Evolutionary conservation across 2,797 vertebrate genomes (phyloP).

Genomic region (Darevskia mixta): DNA sequence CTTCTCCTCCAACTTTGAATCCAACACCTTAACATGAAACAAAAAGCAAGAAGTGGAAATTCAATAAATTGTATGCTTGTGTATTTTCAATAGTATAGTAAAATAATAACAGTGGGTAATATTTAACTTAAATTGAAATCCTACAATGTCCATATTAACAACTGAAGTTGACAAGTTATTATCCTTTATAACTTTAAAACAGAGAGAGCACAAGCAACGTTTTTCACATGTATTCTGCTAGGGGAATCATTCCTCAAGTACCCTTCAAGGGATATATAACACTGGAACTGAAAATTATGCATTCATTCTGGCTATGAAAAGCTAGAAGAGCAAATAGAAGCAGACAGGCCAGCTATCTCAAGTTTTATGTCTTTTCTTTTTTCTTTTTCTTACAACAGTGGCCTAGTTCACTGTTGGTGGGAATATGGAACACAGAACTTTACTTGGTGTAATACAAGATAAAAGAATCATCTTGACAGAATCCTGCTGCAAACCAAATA

Average conservation of each 20-base stretch:
- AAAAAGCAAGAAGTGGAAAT: slow-evolving; percentile 19
- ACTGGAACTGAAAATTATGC: background rate
- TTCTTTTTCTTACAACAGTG: background rate
- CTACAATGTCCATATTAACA: slow-evolving; percentile 27
- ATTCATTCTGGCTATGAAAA: slow-evolving; percentile 13
- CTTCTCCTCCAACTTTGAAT: slow-evolving; percentile 92
- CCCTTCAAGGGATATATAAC: slow-evolving; percentile 6
- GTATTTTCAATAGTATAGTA: background rate
- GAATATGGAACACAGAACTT: background rate
- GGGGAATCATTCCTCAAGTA: background rate
- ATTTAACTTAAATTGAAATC: background rate
- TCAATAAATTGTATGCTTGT: slow-evolving; percentile 35
- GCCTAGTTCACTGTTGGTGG: background rate
- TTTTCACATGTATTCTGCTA: background rate
- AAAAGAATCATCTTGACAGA: background rate
- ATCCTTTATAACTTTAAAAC: slow-evolving; percentile 17
- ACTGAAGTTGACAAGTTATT: background rate
- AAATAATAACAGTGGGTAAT: too few relatives aligned
- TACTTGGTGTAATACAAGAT: background rate
- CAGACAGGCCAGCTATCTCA: background rate
- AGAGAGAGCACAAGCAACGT: background rate
- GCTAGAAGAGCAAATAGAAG: background rate
- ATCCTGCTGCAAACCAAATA: background rate
- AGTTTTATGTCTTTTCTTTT: background rate
- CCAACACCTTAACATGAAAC: slow-evolving; percentile 86